Evolutionary conservation across 2,888 invertebrate genomes (phyloP).

Genomic region (Drepana falcataria): DNA sequence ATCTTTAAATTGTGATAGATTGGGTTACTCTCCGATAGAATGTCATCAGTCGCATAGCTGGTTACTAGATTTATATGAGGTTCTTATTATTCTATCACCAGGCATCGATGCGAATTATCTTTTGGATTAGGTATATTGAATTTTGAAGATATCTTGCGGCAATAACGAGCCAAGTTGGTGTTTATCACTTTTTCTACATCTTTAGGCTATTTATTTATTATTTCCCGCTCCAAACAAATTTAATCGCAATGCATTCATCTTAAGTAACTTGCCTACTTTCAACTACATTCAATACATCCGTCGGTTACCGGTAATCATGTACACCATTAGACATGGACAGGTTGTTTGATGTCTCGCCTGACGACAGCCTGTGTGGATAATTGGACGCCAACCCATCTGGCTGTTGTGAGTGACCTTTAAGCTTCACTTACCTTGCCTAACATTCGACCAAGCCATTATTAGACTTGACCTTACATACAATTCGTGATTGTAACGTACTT

Average conservation of each 20-base stretch:
- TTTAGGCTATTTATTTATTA: background rate
- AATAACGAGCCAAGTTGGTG: too few relatives aligned
- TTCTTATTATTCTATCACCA: too few relatives aligned
- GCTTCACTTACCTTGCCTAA: conserved; percentile 19
- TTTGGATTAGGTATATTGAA: too few relatives aligned
- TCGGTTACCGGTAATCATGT: background rate
- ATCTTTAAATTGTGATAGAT: too few relatives aligned
- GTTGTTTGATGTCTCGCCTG: conserved; percentile 4
- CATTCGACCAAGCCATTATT: conserved; percentile 18
- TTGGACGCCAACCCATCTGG: conserved; percentile 34
- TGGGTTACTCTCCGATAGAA: too few relatives aligned
- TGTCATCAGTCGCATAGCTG: too few relatives aligned
- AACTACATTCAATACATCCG: too few relatives aligned
- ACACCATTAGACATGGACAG: background rate
- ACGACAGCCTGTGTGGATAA: conserved; percentile 34
- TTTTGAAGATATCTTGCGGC: too few relatives aligned
- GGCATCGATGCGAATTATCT: too few relatives aligned
- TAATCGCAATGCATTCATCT: background rate
- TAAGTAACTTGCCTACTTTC: background rate
- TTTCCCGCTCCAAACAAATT: background rate
- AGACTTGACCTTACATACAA: conserved; percentile 23
- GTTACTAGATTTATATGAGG: too few relatives aligned
- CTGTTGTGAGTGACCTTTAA: conserved; percentile 20
- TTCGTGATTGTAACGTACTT: conserved; percentile 7
- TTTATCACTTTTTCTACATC: too few relatives aligned